A percentile compares a stretch with the other conserved stretches of the same genome.
phyloP scores from a whole-genome alignment of 2,113 vertebrate genomes.

The Aspidoscelis tigris region DNA sequence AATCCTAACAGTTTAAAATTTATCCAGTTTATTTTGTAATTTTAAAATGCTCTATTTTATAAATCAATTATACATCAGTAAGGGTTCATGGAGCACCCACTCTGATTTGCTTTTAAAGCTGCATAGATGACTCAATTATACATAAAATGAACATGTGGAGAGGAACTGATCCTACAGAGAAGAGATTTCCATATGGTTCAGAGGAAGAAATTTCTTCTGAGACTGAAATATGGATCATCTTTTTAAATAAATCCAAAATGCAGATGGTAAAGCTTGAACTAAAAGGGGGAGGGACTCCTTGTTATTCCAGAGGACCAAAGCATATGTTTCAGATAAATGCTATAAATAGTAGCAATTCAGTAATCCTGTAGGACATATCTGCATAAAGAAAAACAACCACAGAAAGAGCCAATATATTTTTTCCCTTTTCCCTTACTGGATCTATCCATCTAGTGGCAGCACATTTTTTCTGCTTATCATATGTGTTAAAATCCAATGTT shows the following conservation, averaged over 20 bases:
- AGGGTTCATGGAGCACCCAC: not conserved
- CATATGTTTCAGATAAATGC: conserved; percentile 63
- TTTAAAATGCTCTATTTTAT: not conserved
- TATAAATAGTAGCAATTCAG: conserved; percentile 59
- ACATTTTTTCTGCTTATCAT: conserved; percentile 46
- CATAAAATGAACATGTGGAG: not conserved
- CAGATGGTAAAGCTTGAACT: conserved; percentile 47
- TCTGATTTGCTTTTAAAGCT: not conserved
- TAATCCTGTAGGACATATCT: conserved; percentile 55
- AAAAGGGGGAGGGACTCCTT: conserved; percentile 31
- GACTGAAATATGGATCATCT: conserved; percentile 41
- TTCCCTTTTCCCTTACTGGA: not conserved
- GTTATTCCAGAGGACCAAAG: conserved; percentile 61
- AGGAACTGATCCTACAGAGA: conserved; percentile 26
- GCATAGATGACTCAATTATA: not conserved
- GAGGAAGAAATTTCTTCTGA: conserved; percentile 43
- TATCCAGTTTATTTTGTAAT: conserved; percentile 2
- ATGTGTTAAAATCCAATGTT: conserved; percentile 62
- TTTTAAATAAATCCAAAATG: conserved; percentile 19
- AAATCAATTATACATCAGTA: conserved; percentile 26
- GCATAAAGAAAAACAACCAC: conserved; percentile 50
- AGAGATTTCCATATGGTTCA: conserved; percentile 16
- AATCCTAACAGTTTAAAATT: not conserved
- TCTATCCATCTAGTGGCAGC: conserved; percentile 39
- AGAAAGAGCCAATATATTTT: conserved; percentile 42